phyloP scores from a whole-genome alignment of 1,140 invertebrate species.

The Meteorus sp. region DNA sequence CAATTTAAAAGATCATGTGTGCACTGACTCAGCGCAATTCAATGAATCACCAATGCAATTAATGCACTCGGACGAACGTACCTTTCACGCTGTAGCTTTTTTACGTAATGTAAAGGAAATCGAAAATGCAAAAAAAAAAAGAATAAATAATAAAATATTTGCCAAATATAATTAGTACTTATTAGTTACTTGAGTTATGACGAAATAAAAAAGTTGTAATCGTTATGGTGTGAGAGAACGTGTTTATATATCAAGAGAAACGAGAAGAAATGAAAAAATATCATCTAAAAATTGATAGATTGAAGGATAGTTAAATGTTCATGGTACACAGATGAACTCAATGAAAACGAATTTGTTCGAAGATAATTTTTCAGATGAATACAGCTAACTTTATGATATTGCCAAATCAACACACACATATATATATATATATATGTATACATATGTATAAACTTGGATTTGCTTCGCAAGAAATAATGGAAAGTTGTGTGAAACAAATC shows the following conservation, averaged over 20 bases:
- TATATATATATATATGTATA: too few relatives aligned
- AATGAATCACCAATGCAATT: too few relatives aligned
- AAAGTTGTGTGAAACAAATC: too few relatives aligned
- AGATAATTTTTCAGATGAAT: slow-evolving; percentile 30
- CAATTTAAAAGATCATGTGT: too few relatives aligned
- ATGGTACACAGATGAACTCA: slow-evolving; percentile 15
- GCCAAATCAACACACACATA: slow-evolving; percentile 32
- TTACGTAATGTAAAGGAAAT: slow-evolving; percentile 52
- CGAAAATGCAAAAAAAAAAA: slow-evolving; percentile 3
- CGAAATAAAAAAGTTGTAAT: slow-evolving; percentile 21
- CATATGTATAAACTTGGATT: too few relatives aligned
- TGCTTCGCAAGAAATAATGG: too few relatives aligned
- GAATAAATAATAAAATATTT: slow-evolving; percentile 33
- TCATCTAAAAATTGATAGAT: slow-evolving; percentile 14
- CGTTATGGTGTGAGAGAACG: slow-evolving; percentile 11
- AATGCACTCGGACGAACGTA: slow-evolving; percentile 34
- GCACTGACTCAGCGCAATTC: too few relatives aligned
- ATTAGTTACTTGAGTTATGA: slow-evolving; percentile 49
- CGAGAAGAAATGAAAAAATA: too few relatives aligned
- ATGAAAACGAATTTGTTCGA: slow-evolving; percentile 17
- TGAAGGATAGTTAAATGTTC: slow-evolving; percentile 18
- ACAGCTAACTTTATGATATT: slow-evolving; percentile 42
- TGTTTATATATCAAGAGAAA: slow-evolving; percentile 38
- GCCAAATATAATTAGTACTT: slow-evolving; percentile 60
- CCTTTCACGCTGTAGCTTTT: slow-evolving; percentile 56